Conservation (phyloP, 2,113 vertebrate species). For the Epinephelus lanceolatus region DNA sequence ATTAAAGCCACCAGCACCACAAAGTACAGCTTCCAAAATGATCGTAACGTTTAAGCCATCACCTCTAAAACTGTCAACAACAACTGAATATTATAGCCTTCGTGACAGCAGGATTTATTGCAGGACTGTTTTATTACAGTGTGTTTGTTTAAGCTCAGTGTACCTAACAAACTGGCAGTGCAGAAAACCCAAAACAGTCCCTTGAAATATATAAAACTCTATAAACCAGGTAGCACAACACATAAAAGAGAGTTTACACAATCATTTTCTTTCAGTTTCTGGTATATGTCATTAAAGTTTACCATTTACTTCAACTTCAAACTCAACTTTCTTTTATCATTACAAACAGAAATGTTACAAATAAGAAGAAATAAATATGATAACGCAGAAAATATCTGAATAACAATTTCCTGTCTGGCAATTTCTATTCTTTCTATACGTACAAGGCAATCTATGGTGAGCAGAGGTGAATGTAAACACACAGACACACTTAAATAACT, state of each 20-base stretch:
- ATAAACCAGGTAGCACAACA: background rate
- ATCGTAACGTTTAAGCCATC: background rate
- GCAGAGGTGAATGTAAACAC: background rate
- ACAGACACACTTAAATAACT: background rate
- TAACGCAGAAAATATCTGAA: background rate
- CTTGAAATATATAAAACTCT: background rate
- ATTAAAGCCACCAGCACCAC: slow-evolving; percentile 6
- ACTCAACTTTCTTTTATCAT: background rate
- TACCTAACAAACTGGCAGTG: background rate
- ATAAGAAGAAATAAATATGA: background rate
- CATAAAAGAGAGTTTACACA: background rate
- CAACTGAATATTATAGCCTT: background rate
- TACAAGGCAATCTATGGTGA: too few species aligned
- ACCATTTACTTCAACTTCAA: background rate
- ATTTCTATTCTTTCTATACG: too few species aligned
- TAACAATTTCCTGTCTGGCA: background rate
- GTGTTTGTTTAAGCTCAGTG: background rate
- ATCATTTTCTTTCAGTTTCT: background rate
- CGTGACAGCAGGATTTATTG: background rate
- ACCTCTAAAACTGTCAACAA: background rate
- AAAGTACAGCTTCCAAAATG: background rate
- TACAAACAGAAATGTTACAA: background rate
- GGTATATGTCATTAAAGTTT: background rate
- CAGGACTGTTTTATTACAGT: background rate
- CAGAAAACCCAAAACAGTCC: background rate